Percentiles rank a stretch among this genome's conserved stretches.
Conservation (phyloP, 2,113 vertebrate species). For the Rousettus leschenaultii region DNA sequence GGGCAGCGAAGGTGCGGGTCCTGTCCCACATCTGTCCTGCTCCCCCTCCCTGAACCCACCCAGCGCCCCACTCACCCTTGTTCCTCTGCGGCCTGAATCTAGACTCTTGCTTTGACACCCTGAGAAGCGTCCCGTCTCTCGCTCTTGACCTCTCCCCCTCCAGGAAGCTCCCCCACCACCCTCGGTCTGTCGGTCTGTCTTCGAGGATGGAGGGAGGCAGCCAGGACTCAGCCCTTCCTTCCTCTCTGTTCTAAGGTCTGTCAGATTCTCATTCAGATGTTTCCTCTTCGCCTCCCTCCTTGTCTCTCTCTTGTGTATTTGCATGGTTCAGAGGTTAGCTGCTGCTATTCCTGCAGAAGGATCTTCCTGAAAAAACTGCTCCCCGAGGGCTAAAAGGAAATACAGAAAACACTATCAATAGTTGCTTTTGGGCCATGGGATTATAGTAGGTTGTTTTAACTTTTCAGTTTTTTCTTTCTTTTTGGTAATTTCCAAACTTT, state of each 20-base stretch:
- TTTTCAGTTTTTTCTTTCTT: neutral
- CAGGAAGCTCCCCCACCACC: rapidly evolving
- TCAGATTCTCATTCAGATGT: neutral
- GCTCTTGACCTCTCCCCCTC: neutral
- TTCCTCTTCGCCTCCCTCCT: neutral
- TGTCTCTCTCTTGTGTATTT: neutral
- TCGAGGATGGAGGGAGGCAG: neutral
- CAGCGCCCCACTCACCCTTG: rapidly evolving
- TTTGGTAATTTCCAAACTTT: neutral
- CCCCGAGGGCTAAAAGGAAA: neutral
- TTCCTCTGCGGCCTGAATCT: neutral
- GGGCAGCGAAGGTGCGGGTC: neutral
- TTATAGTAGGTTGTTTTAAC: neutral
- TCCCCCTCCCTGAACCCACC: too few species aligned
- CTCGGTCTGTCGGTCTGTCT: neutral
- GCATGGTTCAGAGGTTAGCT: rapidly evolving
- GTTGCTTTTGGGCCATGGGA: neutral
- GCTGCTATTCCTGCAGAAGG: neutral
- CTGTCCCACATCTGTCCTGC: neutral
- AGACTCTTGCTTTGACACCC: neutral
- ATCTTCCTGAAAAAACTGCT: neutral
- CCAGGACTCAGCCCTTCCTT: neutral
- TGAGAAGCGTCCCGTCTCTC: neutral
- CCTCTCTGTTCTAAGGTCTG: neutral
- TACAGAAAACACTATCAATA: neutral